Evolutionary conservation across 1,140 invertebrate genomes (phyloP), one percentile per base, ranked within the genome.

Genomic region (Zaprionus ghesquierei): DNA sequence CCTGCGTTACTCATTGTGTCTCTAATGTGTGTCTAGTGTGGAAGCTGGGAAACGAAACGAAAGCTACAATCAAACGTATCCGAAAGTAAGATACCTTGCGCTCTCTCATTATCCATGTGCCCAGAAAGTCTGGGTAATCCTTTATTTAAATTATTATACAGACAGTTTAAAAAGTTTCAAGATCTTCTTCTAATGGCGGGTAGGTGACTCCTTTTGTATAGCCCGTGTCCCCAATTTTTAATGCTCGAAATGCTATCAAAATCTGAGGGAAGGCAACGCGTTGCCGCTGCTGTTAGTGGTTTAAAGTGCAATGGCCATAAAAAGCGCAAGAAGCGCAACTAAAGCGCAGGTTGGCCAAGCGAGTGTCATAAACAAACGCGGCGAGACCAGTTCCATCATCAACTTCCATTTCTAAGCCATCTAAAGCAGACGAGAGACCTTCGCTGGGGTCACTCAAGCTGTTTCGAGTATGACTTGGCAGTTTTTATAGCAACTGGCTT

Each of bases 381-480:
- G 46, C 41, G 15, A 65, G 51, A 59, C 56, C 49, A 29, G 46
- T 63, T 53, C 56, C 46, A 53, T 31, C 23, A 23, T 51, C 41
- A 49, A n/a, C n/a, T n/a, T 35, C 33, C 29, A 51, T 62, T 58
- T 27, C 56, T 31, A 60, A 58, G 66, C 25, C 27, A 59, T 65
- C 76, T 62, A 55, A 75, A 68, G 18, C 18, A 49, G 46, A 23
- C 27, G 44, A 77, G 68, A 77, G 68, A 87, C 81, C 82, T 87
- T 86, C 79, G 66, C 50, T 46, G 61, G 71, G 82, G 82, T 86
- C 82, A 85, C 59, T 46, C 50, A 75, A 66, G 69, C 50, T 58
- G 59, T 76, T 79, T 74, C 33, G 38, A 82, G n/a, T n/a, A 69
- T 86, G 82, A 79, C 82, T 79, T 56, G 62, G 41, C 79, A 54